These are phyloP conservation scores for Epizoanthus rinbou DNA, from an alignment of 92 coral and sea anemone species.

Conservation along the genomic window DNA sequence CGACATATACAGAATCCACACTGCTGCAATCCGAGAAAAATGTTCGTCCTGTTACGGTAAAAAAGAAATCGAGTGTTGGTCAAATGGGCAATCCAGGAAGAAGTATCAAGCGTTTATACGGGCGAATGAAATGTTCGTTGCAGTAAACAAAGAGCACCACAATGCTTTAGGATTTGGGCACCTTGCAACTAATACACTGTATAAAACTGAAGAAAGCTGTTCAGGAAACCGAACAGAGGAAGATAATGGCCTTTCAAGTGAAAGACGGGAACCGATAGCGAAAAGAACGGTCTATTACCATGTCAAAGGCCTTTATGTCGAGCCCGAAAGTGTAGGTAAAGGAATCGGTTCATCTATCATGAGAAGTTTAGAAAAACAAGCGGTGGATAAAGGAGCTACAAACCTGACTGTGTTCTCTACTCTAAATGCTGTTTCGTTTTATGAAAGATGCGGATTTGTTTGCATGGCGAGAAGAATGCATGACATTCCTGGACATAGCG, in stretches of 20 bases:
- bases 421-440: slow-evolving; percentile 81
- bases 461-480: slow-evolving; percentile 18
- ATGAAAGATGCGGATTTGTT: slow-evolving; percentile 74
- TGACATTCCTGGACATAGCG: slow-evolving; percentile 39
- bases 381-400: slow-evolving; percentile 51
- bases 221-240: not conserved
- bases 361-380: slow-evolving; percentile 57
- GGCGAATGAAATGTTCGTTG: slow-evolving; percentile 65
- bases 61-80: slow-evolving; percentile 66
- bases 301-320: slow-evolving; percentile 75
- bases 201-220: not conserved
- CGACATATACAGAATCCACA: slow-evolving; percentile 60
- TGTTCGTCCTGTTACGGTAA: slow-evolving; percentile 71
- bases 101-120: slow-evolving; percentile 56
- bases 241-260: not conserved
- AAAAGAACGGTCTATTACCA: slow-evolving; percentile 1
- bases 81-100: slow-evolving; percentile 49
- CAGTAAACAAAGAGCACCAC: slow-evolving; percentile 28
- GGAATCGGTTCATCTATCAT: slow-evolving; percentile 71
- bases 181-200: slow-evolving; percentile 27
- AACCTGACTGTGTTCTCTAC: slow-evolving; percentile 64
- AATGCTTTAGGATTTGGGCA: slow-evolving; percentile 80
- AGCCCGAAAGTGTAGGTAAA: slow-evolving; percentile 59
- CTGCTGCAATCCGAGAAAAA: slow-evolving; percentile 59
- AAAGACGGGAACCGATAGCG: not conserved